phyloP scores from a whole-genome alignment of 1,140 invertebrate species.

The Cydia amplana region DNA sequence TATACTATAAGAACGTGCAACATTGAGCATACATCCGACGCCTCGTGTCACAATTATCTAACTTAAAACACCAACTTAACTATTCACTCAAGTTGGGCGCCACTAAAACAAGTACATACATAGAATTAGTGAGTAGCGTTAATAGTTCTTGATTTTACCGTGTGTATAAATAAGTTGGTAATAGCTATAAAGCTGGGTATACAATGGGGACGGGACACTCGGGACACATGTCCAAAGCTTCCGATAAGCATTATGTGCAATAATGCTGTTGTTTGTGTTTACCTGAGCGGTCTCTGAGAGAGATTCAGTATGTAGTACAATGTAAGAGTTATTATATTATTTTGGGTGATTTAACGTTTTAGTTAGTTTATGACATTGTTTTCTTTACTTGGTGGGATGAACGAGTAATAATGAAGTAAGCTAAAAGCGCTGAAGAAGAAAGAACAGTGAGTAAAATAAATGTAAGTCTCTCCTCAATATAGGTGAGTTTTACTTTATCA shows the following conservation, averaged over 20 bases:
- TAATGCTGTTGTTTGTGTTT: background rate
- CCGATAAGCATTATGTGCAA: slow-evolving; percentile 20
- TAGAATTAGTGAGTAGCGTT: background rate
- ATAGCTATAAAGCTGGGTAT: slow-evolving; percentile 8
- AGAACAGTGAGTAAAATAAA: no score
- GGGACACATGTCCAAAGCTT: slow-evolving; percentile 17
- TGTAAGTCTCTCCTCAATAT: no score
- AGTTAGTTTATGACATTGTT: no score
- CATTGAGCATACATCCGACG: background rate
- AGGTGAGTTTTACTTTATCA: no score
- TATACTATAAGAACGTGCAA: no score
- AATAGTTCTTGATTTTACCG: background rate
- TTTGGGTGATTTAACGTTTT: no score
- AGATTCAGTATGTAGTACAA: no score
- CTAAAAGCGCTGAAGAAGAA: no score
- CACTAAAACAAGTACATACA: background rate
- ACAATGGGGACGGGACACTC: slow-evolving; percentile 13
- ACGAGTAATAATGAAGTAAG: no score
- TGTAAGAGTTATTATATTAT: no score
- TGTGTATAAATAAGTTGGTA: slow-evolving; percentile 17
- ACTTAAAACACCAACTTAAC: slow-evolving; percentile 4
- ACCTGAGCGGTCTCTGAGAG: background rate
- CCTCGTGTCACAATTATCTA: slow-evolving; percentile 9
- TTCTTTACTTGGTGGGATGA: no score
- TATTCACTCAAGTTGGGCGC: background rate